These are phyloP conservation scores for Agonopterix heracliana DNA, from an alignment of 2,888 invertebrate species.

Conservation along the genomic window DNA sequence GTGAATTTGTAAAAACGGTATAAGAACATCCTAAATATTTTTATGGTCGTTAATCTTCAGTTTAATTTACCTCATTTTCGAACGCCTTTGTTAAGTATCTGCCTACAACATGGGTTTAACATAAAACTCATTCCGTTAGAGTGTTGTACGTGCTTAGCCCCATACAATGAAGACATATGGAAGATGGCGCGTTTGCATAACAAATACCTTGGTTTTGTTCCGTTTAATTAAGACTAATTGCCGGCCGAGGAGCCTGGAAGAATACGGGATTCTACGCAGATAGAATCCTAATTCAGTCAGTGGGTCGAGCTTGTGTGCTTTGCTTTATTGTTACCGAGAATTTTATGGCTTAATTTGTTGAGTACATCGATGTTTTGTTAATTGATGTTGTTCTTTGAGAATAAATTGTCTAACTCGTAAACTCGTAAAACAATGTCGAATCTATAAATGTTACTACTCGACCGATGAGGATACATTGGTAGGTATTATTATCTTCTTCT, in stretches of 20 bases:
- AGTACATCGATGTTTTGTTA: neutral
- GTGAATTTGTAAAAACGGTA: no score
- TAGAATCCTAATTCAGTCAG: slow-evolving; percentile 13
- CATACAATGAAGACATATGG: slow-evolving; percentile 51
- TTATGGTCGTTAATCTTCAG: no score
- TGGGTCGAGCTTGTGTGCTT: neutral
- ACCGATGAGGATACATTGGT: no score
- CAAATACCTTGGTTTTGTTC: slow-evolving; percentile 43
- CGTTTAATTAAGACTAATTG: slow-evolving; percentile 63
- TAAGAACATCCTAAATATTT: no score
- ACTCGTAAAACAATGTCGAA: no score
- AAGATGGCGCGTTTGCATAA: slow-evolving; percentile 47
- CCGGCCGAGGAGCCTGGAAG: slow-evolving; percentile 25
- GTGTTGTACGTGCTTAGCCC: neutral
- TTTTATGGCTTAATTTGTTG: neutral
- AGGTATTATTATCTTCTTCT: no score
- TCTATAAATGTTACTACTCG: no score
- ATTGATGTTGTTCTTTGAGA: neutral
- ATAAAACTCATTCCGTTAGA: slow-evolving; percentile 21
- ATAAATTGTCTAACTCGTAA: neutral
- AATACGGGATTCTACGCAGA: slow-evolving; percentile 21
- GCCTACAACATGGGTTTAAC: neutral
- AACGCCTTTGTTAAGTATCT: no score
- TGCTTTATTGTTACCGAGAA: neutral
- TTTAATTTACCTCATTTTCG: no score